These are phyloP conservation scores for Drosophila nigricruria DNA, from an alignment of 2,888 invertebrate genomes.

Conservation along the genomic window DNA sequence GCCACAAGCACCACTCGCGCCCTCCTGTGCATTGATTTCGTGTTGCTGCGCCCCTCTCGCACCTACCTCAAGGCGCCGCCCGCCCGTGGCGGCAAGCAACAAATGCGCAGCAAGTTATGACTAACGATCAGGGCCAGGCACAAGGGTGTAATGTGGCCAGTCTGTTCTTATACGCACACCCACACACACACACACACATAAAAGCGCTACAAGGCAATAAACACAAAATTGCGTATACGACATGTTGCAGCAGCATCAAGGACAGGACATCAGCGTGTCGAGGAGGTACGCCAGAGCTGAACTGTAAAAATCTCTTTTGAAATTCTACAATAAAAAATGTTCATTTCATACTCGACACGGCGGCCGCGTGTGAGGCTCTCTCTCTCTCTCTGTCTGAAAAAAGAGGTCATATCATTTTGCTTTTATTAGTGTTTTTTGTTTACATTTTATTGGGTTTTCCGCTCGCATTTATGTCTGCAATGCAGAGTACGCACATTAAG, in stretches of 20 bases:
- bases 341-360: conserved; percentile 42
- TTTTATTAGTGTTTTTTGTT: conserved; percentile 70
- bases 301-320: conserved; percentile 59
- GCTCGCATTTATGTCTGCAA: conserved; percentile 58
- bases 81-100: conserved; percentile 41
- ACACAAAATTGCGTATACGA: conserved; percentile 71
- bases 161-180: conserved; percentile 10
- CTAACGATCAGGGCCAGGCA: conserved; percentile 28
- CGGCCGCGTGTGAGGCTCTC: conserved; percentile 15
- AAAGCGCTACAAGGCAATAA: conserved; percentile 69
- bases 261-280: conserved; percentile 12
- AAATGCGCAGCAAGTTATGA: conserved; percentile 49
- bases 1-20: conserved; percentile 9
- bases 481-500: conserved; percentile 50
- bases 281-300: conserved; percentile 17
- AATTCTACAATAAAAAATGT: conserved; percentile 68
- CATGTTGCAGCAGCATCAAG: conserved; percentile 64
- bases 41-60: conserved; percentile 5
- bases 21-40: conserved; percentile 43
- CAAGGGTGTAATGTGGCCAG: conserved; percentile 29
- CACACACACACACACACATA: conserved; percentile 28
- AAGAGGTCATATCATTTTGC: conserved; percentile 70
- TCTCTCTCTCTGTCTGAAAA: too few relatives aligned
- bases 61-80: background rate
- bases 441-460: conserved; percentile 63